phyloP scores from a whole-genome alignment of 1,140 invertebrate species.

The Branchinecta lynchi region DNA sequence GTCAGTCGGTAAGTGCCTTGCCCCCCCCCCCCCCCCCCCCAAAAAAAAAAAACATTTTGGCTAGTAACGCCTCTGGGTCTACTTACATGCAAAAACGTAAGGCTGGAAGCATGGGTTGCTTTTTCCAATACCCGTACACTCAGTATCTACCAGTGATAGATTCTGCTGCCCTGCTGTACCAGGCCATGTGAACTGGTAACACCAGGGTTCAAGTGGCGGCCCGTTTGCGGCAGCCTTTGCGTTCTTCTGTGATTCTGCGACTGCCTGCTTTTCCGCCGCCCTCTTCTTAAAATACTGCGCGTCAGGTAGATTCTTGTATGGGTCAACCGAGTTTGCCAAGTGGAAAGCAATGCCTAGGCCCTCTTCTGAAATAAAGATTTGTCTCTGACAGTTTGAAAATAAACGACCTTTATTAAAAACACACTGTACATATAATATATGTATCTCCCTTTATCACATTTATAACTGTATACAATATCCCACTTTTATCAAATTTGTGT shows the following conservation, averaged over 20 bases:
- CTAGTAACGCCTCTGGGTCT: no score
- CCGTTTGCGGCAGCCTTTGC: background rate
- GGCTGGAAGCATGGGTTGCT: background rate
- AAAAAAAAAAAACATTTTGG: no score
- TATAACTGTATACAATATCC: no score
- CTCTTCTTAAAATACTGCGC: background rate
- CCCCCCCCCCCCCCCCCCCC: no score
- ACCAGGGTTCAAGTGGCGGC: background rate
- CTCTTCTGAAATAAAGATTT: background rate
- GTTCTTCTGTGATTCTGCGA: no score
- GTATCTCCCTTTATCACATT: no score
- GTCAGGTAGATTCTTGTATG: background rate
- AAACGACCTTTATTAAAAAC: no score
- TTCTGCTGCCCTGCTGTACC: background rate
- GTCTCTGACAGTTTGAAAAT: no score
- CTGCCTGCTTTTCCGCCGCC: background rate
- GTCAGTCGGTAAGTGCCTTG: no score
- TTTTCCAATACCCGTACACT: background rate
- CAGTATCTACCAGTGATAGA: background rate
- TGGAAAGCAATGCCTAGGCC: background rate
- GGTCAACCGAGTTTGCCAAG: background rate
- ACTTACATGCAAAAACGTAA: background rate
- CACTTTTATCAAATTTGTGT: no score
- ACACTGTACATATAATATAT: no score
- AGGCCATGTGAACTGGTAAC: slow-evolving; percentile 5